phyloP scores from a whole-genome alignment of 1,140 invertebrate species.

The Hyposmocoma kahamanoa region DNA sequence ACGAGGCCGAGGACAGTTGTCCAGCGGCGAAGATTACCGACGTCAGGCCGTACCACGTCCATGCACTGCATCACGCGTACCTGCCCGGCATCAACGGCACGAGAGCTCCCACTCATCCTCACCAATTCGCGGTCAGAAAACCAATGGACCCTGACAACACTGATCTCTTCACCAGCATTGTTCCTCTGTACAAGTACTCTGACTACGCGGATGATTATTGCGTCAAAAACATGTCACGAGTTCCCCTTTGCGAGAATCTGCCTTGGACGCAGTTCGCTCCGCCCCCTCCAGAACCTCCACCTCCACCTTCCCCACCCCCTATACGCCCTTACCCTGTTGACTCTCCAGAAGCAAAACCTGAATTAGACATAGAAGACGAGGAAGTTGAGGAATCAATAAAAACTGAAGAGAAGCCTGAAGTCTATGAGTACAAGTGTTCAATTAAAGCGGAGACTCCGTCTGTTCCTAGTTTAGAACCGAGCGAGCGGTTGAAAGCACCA shows the following conservation, averaged over 20 bases:
- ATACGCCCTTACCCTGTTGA: slow-evolving; percentile 38
- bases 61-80: slow-evolving; percentile 42
- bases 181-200: slow-evolving; percentile 66
- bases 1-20: slow-evolving; percentile 19
- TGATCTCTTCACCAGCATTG: slow-evolving; percentile 51
- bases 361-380: neutral
- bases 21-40: slow-evolving; percentile 21
- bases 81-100: slow-evolving; percentile 59
- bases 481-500: slow-evolving; percentile 45
- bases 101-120: slow-evolving; percentile 37
- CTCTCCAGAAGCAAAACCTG: neutral
- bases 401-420: slow-evolving; percentile 12
- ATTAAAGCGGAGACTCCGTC: slow-evolving; percentile 28
- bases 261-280: slow-evolving; percentile 49
- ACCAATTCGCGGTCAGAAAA: slow-evolving; percentile 43
- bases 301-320: slow-evolving; percentile 36
- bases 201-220: slow-evolving; percentile 67
- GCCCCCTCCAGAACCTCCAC: slow-evolving; percentile 34
- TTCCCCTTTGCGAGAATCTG: slow-evolving; percentile 41
- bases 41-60: slow-evolving; percentile 37
- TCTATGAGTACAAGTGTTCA: slow-evolving; percentile 5
- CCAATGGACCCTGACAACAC: slow-evolving; percentile 43
- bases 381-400: neutral
- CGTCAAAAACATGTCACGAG: slow-evolving; percentile 52
- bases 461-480: slow-evolving; percentile 29